Evolutionary conservation across 2,113 vertebrate genomes (phyloP).

Genomic region (Ctenodactylus gundi): DNA sequence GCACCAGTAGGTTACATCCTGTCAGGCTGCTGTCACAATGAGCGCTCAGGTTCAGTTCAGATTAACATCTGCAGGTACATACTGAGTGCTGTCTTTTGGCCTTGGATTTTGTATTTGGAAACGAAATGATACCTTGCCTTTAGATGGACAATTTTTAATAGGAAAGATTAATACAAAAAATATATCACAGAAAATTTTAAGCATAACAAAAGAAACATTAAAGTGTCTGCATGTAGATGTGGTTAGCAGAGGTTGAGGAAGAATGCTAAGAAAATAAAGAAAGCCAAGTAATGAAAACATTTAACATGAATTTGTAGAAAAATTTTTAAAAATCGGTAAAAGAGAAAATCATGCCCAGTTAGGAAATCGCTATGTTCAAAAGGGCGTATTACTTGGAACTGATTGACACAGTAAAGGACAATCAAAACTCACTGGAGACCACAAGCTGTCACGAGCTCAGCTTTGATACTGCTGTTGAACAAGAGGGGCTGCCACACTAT

Average conservation of each 20-base stretch:
- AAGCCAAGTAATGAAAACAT: background rate
- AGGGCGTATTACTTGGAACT: background rate
- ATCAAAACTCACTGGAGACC: background rate
- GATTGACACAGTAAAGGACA: background rate
- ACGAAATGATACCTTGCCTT: background rate
- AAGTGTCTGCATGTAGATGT: background rate
- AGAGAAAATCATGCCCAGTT: background rate
- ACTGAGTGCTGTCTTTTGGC: too few relatives aligned
- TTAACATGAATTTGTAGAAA: background rate
- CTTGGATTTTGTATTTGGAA: background rate
- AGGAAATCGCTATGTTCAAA: background rate
- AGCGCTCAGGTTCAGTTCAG: background rate
- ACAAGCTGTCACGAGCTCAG: too few relatives aligned
- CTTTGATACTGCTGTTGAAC: background rate
- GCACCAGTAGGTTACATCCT: background rate
- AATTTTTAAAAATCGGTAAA: too few relatives aligned
- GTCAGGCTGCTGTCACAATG: background rate
- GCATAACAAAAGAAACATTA: background rate
- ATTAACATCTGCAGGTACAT: background rate
- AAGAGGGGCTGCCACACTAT: background rate
- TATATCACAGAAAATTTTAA: background rate
- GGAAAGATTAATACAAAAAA: background rate
- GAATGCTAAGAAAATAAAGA: too few relatives aligned
- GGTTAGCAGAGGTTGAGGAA: background rate
- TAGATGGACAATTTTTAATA: background rate